Percentiles rank a stretch among this genome's conserved stretches.
These are phyloP conservation scores for Oegoconia quadripuncta DNA, from an alignment of 2,888 invertebrate species.

Conservation along the genomic window DNA sequence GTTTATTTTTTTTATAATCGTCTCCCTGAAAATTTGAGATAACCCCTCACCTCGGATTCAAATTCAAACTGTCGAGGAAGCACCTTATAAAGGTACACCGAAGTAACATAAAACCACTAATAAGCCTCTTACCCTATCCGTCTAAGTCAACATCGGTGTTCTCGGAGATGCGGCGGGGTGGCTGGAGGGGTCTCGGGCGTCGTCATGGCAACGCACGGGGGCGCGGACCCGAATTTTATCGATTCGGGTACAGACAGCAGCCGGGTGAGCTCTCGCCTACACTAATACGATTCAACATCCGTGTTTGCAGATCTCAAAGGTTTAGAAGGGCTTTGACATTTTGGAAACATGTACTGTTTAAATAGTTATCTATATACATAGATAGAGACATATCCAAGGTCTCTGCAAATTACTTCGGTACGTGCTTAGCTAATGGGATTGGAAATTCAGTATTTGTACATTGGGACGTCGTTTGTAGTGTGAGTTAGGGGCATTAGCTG, in stretches of 20 bases:
- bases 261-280: conserved; percentile 65
- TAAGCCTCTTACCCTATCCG: conserved; percentile 79
- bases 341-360: conserved; percentile 53
- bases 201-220: conserved; percentile 67
- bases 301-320: conserved; percentile 72
- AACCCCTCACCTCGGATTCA: conserved; percentile 13
- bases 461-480: conserved; percentile 3
- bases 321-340: conserved; percentile 72
- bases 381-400: too few relatives aligned
- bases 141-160: conserved; percentile 78
- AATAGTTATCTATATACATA: conserved; percentile 44
- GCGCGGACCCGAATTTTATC: conserved; percentile 78
- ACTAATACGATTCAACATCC: conserved; percentile 72
- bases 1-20: conserved; percentile 10
- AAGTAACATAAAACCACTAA: conserved; percentile 77
- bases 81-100: conserved; percentile 46
- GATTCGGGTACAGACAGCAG: conserved; percentile 76
- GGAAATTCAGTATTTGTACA: conserved; percentile 16
- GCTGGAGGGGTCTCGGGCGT: conserved; percentile 50
- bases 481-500: neutral
- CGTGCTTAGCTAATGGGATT: conserved; percentile 27
- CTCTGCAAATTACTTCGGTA: conserved; percentile 38
- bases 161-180: conserved; percentile 55
- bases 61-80: conserved; percentile 24
- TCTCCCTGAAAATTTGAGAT: conserved; percentile 1